phyloP scores from a whole-genome alignment of 2,888 invertebrate genomes.

The Agrilus cyanescens region DNA sequence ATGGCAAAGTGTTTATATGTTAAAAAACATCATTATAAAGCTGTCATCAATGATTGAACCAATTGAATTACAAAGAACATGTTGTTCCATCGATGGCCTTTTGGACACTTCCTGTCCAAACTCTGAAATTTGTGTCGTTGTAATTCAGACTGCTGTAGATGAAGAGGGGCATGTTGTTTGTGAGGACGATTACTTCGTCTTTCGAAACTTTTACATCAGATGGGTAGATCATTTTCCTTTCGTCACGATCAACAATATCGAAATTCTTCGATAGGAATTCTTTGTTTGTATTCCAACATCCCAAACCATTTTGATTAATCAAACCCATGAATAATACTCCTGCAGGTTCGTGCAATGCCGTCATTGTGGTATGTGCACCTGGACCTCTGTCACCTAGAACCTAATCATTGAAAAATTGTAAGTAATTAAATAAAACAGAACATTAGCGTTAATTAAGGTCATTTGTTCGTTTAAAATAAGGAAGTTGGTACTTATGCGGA shows the following conservation, averaged over 20 bases:
- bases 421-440: too few relatives aligned
- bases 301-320: constrained; percentile 56
- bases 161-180: constrained; percentile 55
- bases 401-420: constrained; percentile 20
- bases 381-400: constrained; percentile 53
- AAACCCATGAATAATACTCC: constrained; percentile 58
- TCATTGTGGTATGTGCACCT: constrained; percentile 55
- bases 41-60: too few relatives aligned
- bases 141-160: constrained; percentile 50
- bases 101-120: constrained; percentile 39
- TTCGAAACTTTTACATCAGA: constrained; percentile 51
- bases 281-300: constrained; percentile 56
- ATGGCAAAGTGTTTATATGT: too few relatives aligned
- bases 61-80: constrained; percentile 21
- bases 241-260: constrained; percentile 47
- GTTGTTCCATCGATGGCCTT: constrained; percentile 35
- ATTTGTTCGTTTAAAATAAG: too few relatives aligned
- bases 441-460: too few relatives aligned
- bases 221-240: constrained; percentile 55
- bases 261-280: constrained; percentile 34
- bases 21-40: too few relatives aligned
- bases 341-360: constrained; percentile 47
- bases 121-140: constrained; percentile 49
- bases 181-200: constrained; percentile 55
- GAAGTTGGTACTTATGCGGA: too few relatives aligned